Evolutionary conservation across 2,888 invertebrate genomes (phyloP), one percentile per base, ranked within the genome.

Genomic region (Tridacna gigas): DNA sequence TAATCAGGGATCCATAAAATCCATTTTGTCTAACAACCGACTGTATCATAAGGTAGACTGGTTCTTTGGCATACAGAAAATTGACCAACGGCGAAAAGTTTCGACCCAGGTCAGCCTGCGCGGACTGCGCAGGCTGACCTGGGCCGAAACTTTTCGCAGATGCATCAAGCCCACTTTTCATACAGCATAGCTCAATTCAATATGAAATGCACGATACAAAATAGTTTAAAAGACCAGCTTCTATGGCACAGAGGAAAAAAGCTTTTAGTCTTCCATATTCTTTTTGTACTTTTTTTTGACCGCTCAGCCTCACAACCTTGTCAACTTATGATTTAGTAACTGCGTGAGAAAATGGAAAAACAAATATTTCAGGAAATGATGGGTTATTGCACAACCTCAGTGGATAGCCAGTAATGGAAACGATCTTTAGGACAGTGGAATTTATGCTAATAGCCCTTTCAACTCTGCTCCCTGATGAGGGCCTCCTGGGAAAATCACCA

Each of bases 361-460:
- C 28, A 48, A 71, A 51, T 71, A 48, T 37, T 71, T 13, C 51
- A 71, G 51, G n/a, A 51, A 71, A 71, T 71, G 2, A 60, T 71
- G 74, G 74, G 51, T 25, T 65, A 74, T 79, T 79, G 66, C 56
- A 74, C 74, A 74, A 79, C 74, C 74, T 74, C 74, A 20, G 48
- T 28, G 65, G 79, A 56, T 20, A 47, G 11, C 45, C 65, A 22
- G 60, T 74, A 79, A 83, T 83, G 77, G 80, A 83, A 74, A 79
- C 47, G 75, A 80, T 74, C 60, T 79, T 76, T 79, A 75, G 79
- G 73, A 71, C 69, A 60, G 26, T 69, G 60, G 66, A 79, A 82
- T 82, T 82, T 82, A 82, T 82, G 82, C 76, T 82, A 82, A 82
- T 82, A 79, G 79, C 25, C 61, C 75, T 48, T 60, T 63, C 63